A percentile compares a stretch with the other conserved stretches of the same genome.
Conservation (phyloP, 2,888 invertebrate species). For the Oscheius sp. region DNA sequence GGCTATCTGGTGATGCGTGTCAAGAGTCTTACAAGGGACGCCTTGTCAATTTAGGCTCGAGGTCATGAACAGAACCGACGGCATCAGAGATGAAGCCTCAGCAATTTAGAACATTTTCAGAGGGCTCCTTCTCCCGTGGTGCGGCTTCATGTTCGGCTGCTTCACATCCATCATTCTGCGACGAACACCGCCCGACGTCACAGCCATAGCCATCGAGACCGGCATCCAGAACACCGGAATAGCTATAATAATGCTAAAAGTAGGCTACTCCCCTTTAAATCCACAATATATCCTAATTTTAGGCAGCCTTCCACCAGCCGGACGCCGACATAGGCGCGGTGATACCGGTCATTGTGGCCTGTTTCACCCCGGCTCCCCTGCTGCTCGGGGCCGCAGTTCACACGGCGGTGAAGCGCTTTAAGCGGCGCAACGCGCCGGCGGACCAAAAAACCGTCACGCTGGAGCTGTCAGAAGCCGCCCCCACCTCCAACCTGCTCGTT, state of each 20-base stretch:
- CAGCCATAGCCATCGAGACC: conserved; percentile 74
- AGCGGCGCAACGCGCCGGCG: conserved; percentile 36
- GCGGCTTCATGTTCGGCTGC: conserved; percentile 76
- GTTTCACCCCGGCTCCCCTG: conserved; percentile 92
- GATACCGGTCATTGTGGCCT: conserved; percentile 88
- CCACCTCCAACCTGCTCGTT: conserved; percentile 27
- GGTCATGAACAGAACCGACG: too few relatives aligned
- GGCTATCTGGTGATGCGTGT: too few relatives aligned
- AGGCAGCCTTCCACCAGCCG: conserved; percentile 73
- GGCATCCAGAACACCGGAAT: conserved; percentile 75
- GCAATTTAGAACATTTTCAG: conserved; percentile 48
- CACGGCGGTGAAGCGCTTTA: conserved; percentile 57
- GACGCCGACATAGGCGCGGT: conserved; percentile 78
- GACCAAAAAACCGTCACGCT: conserved; percentile 18
- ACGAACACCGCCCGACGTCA: conserved; percentile 67
- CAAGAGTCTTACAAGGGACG: too few relatives aligned
- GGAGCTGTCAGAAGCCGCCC: conserved; percentile 14
- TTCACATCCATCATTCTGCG: conserved; percentile 71
- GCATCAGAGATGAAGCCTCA: too few relatives aligned
- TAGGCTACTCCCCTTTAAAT: conserved; percentile 19
- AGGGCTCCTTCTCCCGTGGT: conserved; percentile 75
- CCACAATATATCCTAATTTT: conserved; percentile 1
- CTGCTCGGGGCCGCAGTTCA: conserved; percentile 74
- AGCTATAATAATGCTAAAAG: conserved; percentile 74
- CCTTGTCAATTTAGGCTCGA: too few relatives aligned